Conservation (phyloP, 2,888 invertebrate genomes). For the Thecophora atra region DNA sequence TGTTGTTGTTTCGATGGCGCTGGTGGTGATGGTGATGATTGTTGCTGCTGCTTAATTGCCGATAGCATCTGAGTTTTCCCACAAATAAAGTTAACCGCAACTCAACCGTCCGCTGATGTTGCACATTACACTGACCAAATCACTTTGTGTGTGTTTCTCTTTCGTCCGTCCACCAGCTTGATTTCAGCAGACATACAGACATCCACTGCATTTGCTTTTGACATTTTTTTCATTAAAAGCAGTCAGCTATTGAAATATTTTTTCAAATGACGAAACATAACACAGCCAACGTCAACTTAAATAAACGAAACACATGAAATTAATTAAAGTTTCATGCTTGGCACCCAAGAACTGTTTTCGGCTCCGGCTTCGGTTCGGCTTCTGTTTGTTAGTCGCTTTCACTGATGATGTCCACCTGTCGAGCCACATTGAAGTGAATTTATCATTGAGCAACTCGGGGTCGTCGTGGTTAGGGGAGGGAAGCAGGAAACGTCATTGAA, state of each 20-base stretch:
- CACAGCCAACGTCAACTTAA: slow-evolving; percentile 23
- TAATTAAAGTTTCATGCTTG: slow-evolving; percentile 29
- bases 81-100: not conserved
- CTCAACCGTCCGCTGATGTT: not conserved
- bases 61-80: slow-evolving; percentile 1
- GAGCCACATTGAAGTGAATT: not conserved
- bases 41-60: not conserved
- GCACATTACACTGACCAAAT: not conserved
- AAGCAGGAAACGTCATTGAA: not conserved
- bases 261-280: slow-evolving; percentile 23
- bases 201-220: too few relatives aligned
- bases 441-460: not conserved
- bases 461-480: not conserved
- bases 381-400: not conserved
- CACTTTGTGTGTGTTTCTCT: not conserved
- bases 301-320: slow-evolving; percentile 27
- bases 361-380: too few relatives aligned
- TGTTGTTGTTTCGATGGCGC: too few relatives aligned
- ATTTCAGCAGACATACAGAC: not conserved
- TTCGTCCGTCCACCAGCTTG: not conserved
- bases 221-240: too few relatives aligned
- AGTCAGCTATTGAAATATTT: not conserved
- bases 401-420: slow-evolving; percentile 19
- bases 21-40: not conserved
- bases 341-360: not conserved